phyloP scores from a whole-genome alignment of 2,888 invertebrate genomes.

The Drosophila testacea region DNA sequence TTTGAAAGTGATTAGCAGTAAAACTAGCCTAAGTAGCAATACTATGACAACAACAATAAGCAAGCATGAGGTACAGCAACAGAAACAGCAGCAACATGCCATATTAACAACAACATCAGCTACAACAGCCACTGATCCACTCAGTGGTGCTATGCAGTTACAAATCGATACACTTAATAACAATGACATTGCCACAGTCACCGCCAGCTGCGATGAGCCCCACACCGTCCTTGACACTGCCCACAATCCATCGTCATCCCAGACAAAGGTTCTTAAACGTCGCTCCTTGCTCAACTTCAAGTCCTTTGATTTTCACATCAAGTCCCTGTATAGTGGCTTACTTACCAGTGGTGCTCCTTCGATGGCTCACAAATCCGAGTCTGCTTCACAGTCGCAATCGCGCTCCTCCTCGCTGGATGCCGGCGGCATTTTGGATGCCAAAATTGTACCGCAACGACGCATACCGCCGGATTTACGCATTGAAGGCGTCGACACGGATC shows the following conservation, averaged over 20 bases:
- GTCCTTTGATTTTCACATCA: conserved; percentile 85
- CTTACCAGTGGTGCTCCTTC: conserved; percentile 40
- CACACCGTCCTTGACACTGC: conserved; percentile 17
- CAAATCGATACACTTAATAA: conserved; percentile 69
- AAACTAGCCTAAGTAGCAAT: conserved; percentile 85
- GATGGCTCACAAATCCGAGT: conserved; percentile 32
- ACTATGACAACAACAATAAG: conserved; percentile 85
- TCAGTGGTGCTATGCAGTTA: conserved; percentile 35
- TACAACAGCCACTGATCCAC: conserved; percentile 45
- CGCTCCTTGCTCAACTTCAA: conserved; percentile 84
- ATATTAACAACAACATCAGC: conserved; percentile 70
- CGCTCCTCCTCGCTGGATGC: conserved; percentile 56
- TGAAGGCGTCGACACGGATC: conserved; percentile 82
- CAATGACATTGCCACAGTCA: conserved; percentile 60
- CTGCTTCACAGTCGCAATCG: conserved; percentile 39
- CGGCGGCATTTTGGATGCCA: not conserved
- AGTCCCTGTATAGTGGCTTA: conserved; percentile 84
- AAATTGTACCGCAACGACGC: conserved; percentile 52
- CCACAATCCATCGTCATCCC: conserved; percentile 12
- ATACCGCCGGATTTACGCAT: conserved; percentile 83
- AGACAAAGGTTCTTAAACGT: conserved; percentile 32
- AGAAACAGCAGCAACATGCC: conserved; percentile 79
- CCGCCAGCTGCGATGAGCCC: conserved; percentile 31
- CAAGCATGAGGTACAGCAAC: conserved; percentile 84
- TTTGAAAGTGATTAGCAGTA: conserved; percentile 85